phyloP scores from a whole-genome alignment of 1,140 invertebrate species.

The Andricus grossulariae region DNA sequence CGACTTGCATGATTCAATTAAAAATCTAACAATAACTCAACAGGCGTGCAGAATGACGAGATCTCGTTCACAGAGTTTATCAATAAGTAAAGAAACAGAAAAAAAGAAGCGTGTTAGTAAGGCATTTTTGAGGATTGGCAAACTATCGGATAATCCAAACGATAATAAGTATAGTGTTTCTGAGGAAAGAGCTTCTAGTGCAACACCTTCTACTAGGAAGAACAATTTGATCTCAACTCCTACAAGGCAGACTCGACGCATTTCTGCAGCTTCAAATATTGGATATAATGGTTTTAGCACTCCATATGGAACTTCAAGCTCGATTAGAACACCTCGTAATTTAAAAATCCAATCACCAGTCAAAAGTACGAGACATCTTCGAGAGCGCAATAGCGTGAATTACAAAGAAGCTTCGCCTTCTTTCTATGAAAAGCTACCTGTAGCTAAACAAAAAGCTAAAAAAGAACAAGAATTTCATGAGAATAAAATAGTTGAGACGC shows the following conservation, averaged over 20 bases:
- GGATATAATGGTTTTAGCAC: no score
- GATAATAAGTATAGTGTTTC: no score
- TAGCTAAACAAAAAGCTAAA: conserved; percentile 8
- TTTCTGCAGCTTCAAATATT: no score
- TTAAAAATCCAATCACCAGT: not conserved
- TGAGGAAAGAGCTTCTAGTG: no score
- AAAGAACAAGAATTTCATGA: conserved; percentile 14
- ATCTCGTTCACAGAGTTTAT: not conserved
- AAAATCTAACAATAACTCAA: not conserved
- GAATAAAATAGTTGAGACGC: not conserved
- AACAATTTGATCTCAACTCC: no score
- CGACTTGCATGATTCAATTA: not conserved
- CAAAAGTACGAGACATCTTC: not conserved
- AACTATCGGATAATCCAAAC: no score
- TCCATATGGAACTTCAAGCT: not conserved
- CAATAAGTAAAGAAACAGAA: no score
- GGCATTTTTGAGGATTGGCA: no score
- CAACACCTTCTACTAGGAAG: no score
- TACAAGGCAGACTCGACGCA: no score
- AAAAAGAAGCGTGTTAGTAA: no score
- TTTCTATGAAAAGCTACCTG: not conserved
- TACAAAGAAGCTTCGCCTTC: not conserved
- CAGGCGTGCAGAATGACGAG: not conserved
- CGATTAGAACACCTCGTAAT: conserved; percentile 17
- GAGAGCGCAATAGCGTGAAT: not conserved